phyloP scores from a whole-genome alignment of 2,888 invertebrate species.

The Drosophila basisetae region DNA sequence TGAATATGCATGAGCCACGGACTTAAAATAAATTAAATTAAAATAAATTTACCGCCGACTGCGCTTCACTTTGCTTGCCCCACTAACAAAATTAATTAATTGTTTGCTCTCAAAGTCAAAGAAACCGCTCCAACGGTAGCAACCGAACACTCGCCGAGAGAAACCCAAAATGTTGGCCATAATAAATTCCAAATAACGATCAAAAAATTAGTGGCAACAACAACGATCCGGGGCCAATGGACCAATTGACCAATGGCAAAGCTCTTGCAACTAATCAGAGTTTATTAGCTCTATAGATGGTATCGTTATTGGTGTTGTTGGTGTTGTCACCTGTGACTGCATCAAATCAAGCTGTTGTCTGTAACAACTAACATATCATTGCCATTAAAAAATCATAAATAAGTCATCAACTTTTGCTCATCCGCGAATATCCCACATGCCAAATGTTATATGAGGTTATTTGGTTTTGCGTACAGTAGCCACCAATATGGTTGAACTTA shows the following conservation, averaged over 20 bases:
- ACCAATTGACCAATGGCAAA: slow-evolving; percentile 29
- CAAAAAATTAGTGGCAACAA: slow-evolving; percentile 63
- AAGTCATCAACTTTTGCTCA: slow-evolving; percentile 64
- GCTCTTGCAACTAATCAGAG: slow-evolving; percentile 68
- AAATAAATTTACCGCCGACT: slow-evolving; percentile 69
- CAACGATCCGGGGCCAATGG: slow-evolving; percentile 24
- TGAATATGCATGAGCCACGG: slow-evolving; percentile 68
- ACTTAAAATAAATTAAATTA: slow-evolving; percentile 71
- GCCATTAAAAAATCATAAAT: slow-evolving; percentile 64
- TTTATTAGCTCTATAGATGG: slow-evolving; percentile 49
- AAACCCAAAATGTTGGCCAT: slow-evolving; percentile 40
- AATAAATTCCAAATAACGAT: slow-evolving; percentile 72
- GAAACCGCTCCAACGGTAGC: slow-evolving; percentile 62
- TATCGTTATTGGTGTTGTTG: slow-evolving; percentile 28
- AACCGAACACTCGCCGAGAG: not conserved
- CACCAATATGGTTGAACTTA: not conserved
- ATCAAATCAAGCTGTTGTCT: slow-evolving; percentile 44
- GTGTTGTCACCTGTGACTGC: slow-evolving; percentile 38
- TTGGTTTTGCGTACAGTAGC: slow-evolving; percentile 37
- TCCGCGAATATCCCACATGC: slow-evolving; percentile 36
- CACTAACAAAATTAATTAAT: slow-evolving; percentile 78
- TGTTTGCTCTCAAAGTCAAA: slow-evolving; percentile 69
- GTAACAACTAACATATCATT: slow-evolving; percentile 51
- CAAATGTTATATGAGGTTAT: slow-evolving; percentile 8
- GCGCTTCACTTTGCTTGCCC: slow-evolving; percentile 18